These are phyloP conservation scores for Tortrix viridana DNA, from an alignment of 2,888 invertebrate species.

Conservation along the genomic window DNA sequence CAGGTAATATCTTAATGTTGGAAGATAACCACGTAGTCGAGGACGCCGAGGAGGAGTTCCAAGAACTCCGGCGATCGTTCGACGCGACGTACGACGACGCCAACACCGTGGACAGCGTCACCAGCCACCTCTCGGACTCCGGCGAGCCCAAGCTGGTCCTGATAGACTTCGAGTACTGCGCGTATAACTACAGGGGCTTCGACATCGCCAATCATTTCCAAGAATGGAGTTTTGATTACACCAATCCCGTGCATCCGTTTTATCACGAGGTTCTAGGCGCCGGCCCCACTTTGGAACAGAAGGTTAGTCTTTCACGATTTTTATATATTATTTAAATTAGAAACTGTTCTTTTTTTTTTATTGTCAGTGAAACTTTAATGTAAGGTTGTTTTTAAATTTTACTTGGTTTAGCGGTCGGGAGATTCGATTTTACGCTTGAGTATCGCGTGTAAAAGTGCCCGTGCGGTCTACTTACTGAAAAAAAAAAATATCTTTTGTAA, in stretches of 20 bases:
- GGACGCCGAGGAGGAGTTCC: slow-evolving; percentile 53
- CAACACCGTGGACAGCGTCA: slow-evolving; percentile 67
- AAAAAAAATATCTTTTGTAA: too few species aligned
- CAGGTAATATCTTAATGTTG: slow-evolving; percentile 83
- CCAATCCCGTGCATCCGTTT: slow-evolving; percentile 89
- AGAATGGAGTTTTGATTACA: slow-evolving; percentile 96
- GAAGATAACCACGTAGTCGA: slow-evolving; percentile 58
- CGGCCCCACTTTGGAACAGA: slow-evolving; percentile 91
- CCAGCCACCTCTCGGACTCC: slow-evolving; percentile 64
- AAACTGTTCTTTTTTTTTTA: too few species aligned
- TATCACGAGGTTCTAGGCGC: slow-evolving; percentile 87
- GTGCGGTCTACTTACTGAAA: too few species aligned
- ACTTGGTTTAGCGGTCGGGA: too few species aligned
- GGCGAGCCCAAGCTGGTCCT: slow-evolving; percentile 88
- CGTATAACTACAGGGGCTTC: slow-evolving; percentile 95
- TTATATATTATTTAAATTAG: too few species aligned
- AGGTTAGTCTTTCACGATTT: slow-evolving; percentile 80
- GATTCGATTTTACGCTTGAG: too few species aligned
- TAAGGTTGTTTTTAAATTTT: too few species aligned
- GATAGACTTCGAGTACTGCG: slow-evolving; percentile 97
- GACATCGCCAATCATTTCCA: slow-evolving; percentile 97
- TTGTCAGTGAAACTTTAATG: too few species aligned
- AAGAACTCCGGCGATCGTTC: slow-evolving; percentile 10
- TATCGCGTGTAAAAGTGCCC: too few species aligned
- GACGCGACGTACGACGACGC: slow-evolving; percentile 56